Evolutionary conservation across 2,797 vertebrate genomes (phyloP), one percentile per base, ranked within the genome.

Genomic region (Sebastes wilsoni): DNA sequence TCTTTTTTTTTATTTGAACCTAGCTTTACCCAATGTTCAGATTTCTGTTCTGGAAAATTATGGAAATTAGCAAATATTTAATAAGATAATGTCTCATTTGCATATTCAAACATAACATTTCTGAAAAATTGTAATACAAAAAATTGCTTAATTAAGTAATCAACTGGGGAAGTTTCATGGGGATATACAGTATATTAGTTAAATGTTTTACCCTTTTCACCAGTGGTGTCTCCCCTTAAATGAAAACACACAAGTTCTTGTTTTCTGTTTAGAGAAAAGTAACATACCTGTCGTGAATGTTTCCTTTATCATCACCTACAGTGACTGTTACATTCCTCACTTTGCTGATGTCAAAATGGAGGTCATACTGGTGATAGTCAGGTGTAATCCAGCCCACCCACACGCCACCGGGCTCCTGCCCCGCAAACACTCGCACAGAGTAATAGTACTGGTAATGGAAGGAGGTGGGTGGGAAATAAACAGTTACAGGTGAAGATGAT

Each of bases 301-400:
- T 97, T 90, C 98, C 98, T 90, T 96, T 97, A 85, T 98, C 97
- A 0, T 99, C 98, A 0, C 98, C 98, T 72, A 99, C 96, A 52
- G 98, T 98, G 80, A 99, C 96, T 0, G 97, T 99, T 77, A 98
- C 97, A 1, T 94, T 97, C 87, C 98, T 96, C 75, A 99, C 97
- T 93, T 98, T 98, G 90, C 87, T 94, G 61, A 99, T 94, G 88
- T 99, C 98, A 61, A 98, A 99, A 89, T 95, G 95, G 80, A 81
- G 94, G 88, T 98, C 98, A 0, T 98, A 96, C 75, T 97, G 97
- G 84, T 99, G 98, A 91, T 97, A 99, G 90, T 99, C 98, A 1
- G 98, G 97, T 4, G 98, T 98, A 83, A 99, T 97, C 98, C 98
- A 99, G 71, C 98, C 98, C 20, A 96, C 97, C 98, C 98, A 99